A percentile compares a stretch with the other conserved stretches of the same genome.
Evolutionary conservation across 1,140 invertebrate species (phyloP).

Genomic region (Doryteuthis pealeii): DNA sequence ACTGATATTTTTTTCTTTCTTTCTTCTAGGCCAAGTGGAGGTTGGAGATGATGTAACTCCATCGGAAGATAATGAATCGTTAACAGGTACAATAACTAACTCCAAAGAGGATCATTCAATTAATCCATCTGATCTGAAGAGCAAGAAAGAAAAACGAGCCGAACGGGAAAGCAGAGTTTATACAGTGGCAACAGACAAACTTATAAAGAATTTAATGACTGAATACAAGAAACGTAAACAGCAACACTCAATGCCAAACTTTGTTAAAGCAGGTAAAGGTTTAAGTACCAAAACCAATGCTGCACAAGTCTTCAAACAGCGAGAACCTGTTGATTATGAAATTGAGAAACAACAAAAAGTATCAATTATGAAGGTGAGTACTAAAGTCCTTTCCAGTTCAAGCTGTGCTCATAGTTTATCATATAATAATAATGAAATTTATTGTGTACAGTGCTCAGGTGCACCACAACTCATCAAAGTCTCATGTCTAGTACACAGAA

Average conservation of each 20-base stretch:
- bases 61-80: no score
- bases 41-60: no score
- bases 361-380: constrained; percentile 75
- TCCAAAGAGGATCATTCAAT: no score
- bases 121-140: constrained; percentile 21
- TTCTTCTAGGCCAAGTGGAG: no score
- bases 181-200: constrained; percentile 61
- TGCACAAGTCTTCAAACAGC: constrained; percentile 17
- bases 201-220: constrained; percentile 64
- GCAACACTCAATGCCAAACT: constrained; percentile 63
- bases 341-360: constrained; percentile 68
- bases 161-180: constrained; percentile 60
- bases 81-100: no score
- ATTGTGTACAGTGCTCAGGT: no score
- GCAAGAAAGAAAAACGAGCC: constrained; percentile 46
- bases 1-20: no score
- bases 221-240: constrained; percentile 69
- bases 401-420: no score
- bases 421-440: no score
- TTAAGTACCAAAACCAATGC: constrained; percentile 28
- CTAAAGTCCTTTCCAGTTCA: no score
- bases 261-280: constrained; percentile 29
- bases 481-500: no score
- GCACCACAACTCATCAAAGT: no score
- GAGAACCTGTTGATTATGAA: constrained; percentile 44